phyloP scores from a whole-genome alignment of 1,140 invertebrate species.

The Calephelis nemesis region DNA sequence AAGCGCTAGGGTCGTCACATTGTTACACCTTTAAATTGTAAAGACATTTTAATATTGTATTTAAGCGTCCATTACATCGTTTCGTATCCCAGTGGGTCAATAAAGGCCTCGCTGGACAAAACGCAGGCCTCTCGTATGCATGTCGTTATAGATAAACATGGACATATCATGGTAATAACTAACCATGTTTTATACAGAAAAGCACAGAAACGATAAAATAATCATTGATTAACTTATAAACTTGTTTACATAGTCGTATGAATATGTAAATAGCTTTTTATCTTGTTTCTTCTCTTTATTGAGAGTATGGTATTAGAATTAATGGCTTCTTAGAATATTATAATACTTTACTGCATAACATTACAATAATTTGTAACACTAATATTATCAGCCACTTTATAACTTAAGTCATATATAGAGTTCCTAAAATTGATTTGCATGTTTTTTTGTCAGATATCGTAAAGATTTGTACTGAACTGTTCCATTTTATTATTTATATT shows the following conservation, averaged over 20 bases:
- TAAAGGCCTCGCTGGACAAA: neutral
- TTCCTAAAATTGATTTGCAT: too few species aligned
- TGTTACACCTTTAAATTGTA: too few species aligned
- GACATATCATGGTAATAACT: slow-evolving; percentile 1
- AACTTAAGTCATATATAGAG: too few species aligned
- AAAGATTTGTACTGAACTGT: too few species aligned
- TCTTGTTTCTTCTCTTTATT: slow-evolving; percentile 7
- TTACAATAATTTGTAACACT: too few species aligned
- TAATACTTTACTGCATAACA: neutral
- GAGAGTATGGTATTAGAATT: slow-evolving; percentile 10
- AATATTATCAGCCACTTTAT: too few species aligned
- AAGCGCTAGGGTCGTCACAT: too few species aligned
- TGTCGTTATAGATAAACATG: neutral
- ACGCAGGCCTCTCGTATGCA: neutral
- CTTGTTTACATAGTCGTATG: slow-evolving; percentile 13
- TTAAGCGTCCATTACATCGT: neutral
- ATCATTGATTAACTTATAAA: slow-evolving; percentile 14
- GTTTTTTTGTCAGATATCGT: too few species aligned
- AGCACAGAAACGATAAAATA: slow-evolving; percentile 5
- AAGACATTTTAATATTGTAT: too few species aligned
- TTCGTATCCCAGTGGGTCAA: neutral
- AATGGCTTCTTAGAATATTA: slow-evolving; percentile 1
- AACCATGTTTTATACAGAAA: neutral
- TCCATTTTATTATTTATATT: too few species aligned
- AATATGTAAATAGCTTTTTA: slow-evolving; percentile 7